A percentile compares a stretch with the other conserved stretches of the same genome.
These are phyloP conservation scores for Augiades crinisus DNA, from an alignment of 2,888 invertebrate species.

Conservation along the genomic window DNA sequence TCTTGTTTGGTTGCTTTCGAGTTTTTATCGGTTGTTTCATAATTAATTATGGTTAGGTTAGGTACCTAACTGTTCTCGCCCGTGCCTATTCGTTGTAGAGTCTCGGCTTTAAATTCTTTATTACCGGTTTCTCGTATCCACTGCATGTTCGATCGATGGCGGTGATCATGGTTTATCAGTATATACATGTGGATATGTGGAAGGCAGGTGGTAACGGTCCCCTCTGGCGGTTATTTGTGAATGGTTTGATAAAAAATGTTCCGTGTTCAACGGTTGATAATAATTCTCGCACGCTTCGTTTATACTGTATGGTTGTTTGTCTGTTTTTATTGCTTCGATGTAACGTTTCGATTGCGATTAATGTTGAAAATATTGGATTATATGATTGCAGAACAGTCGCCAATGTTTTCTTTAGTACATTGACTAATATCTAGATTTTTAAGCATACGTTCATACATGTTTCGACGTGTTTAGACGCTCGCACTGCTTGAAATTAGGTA, in stretches of 20 bases:
- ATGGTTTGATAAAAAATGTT: constrained; percentile 65
- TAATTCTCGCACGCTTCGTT: constrained; percentile 49
- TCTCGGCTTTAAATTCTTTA: constrained; percentile 27
- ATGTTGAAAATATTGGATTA: too few species aligned
- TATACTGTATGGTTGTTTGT: constrained; percentile 45
- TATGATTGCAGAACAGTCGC: too few species aligned
- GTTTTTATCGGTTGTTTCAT: constrained; percentile 48
- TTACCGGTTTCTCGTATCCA: constrained; percentile 32
- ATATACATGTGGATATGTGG: background rate
- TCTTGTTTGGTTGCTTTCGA: too few species aligned
- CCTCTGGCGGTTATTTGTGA: constrained; percentile 69
- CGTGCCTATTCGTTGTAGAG: constrained; percentile 8
- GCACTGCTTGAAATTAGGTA: too few species aligned
- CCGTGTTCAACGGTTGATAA: constrained; percentile 53
- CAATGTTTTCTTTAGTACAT: too few species aligned
- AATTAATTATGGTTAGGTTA: constrained; percentile 53
- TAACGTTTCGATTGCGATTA: too few species aligned
- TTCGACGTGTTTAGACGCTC: too few species aligned
- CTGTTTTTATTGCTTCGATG: constrained; percentile 33
- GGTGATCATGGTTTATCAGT: constrained; percentile 13
- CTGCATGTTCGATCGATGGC: constrained; percentile 9
- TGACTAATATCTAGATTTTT: too few species aligned
- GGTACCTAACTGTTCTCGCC: constrained; percentile 32
- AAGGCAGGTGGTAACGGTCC: constrained; percentile 74
- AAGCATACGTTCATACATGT: too few species aligned